Percentiles rank a stretch among this genome's conserved stretches.
Conservation (phyloP, 2,888 invertebrate genomes). For the Melipona beecheii region DNA sequence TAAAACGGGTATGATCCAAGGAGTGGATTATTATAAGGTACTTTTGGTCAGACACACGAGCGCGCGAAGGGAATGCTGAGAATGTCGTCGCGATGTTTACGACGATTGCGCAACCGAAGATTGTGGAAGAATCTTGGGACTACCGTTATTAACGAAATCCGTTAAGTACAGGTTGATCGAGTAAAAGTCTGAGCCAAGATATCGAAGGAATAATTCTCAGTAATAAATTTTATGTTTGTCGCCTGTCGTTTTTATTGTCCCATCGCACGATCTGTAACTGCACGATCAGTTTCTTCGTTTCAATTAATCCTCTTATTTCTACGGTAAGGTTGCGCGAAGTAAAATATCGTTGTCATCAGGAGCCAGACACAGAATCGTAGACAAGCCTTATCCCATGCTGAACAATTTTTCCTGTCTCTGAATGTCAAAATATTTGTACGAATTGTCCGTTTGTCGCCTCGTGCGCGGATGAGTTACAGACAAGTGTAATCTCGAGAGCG, state of each 20-base stretch:
- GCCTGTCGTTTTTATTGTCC: neutral
- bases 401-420: neutral
- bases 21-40: slow-evolving; percentile 4
- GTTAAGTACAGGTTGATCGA: slow-evolving; percentile 13
- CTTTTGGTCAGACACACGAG: too few species aligned
- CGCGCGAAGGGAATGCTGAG: slow-evolving; percentile 20
- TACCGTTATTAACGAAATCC: slow-evolving; percentile 27
- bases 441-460: too few species aligned
- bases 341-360: neutral
- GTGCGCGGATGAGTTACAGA: neutral
- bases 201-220: neutral
- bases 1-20: neutral
- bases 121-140: slow-evolving; percentile 5
- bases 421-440: neutral
- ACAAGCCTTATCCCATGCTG: neutral
- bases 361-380: neutral
- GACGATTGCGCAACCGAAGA: slow-evolving; percentile 15
- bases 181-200: neutral
- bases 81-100: slow-evolving; percentile 6
- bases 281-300: neutral
- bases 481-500: too few species aligned
- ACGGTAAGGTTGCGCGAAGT: neutral
- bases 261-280: neutral
- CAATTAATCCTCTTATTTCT: neutral
- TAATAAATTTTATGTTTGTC: too few species aligned